Conservation (phyloP, 2,888 invertebrate species). For the Ptilodon capucinus region DNA sequence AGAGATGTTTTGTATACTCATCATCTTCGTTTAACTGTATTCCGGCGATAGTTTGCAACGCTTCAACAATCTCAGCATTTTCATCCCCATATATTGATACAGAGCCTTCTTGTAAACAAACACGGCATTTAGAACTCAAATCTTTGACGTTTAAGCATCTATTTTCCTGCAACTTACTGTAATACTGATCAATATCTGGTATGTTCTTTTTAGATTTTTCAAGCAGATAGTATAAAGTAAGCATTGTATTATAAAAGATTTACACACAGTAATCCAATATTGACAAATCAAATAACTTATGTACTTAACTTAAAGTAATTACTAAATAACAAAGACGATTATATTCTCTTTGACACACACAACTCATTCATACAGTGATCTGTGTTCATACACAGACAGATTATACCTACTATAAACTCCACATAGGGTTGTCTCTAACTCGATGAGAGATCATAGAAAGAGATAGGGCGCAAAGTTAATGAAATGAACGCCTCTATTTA, state of each 20-base stretch:
- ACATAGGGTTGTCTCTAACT: too few relatives aligned
- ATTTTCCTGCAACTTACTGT: slow-evolving; percentile 16
- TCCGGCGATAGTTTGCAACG: slow-evolving; percentile 28
- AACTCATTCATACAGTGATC: too few relatives aligned
- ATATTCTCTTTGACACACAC: too few relatives aligned
- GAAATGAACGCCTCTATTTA: too few relatives aligned
- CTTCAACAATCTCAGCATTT: slow-evolving; percentile 4
- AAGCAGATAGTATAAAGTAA: slow-evolving; percentile 23
- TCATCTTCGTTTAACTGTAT: slow-evolving; percentile 50
- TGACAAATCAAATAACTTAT: too few relatives aligned
- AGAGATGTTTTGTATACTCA: slow-evolving; percentile 51
- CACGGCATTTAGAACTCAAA: slow-evolving; percentile 12
- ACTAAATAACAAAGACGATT: too few relatives aligned
- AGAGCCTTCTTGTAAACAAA: slow-evolving; percentile 21
- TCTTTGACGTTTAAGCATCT: slow-evolving; percentile 7
- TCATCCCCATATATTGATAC: slow-evolving; percentile 6
- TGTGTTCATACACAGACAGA: too few relatives aligned
- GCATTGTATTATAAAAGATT: slow-evolving; percentile 10
- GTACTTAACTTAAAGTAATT: too few relatives aligned
- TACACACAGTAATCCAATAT: not conserved
- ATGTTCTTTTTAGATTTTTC: not conserved
- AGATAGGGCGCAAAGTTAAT: too few relatives aligned
- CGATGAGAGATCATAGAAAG: too few relatives aligned
- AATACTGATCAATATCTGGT: slow-evolving; percentile 18
- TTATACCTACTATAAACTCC: too few relatives aligned